Evolutionary conservation across 2,888 invertebrate species (phyloP), one percentile per base, ranked within the genome.

Genomic region (Shargacucullia verbasci): DNA sequence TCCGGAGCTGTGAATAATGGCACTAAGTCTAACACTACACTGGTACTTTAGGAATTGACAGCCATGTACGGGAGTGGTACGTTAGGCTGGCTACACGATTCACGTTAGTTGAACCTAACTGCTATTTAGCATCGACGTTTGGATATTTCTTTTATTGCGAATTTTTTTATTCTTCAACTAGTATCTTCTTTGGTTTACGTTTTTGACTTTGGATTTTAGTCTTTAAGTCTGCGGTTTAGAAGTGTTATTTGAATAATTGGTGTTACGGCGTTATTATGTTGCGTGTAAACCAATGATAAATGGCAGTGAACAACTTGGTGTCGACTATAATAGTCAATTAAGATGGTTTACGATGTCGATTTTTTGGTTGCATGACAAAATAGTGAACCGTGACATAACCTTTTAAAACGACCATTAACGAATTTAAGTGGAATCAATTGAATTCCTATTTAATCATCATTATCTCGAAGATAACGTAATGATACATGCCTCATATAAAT

Each of bases 1-100:
- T 57, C 81, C 78, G 70, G 76, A 74, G 69, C 73, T 57, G 79
- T 78, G 81, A 84, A 86, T 87, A 88, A 87, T 85, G 79, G 63
- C 56, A 27, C 33, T 53, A 48, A 67, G 44, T 47, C 41, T 55
- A 59, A 64, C 64, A 70, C 68, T 54, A 58, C 61, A 44, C 58
- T 34, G 15, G 56, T 66, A 74, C 65, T 56, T 73, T 74, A 71
- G 56, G 71, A 65, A 73, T 62, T 74, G 72, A 65, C 62, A 71
- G 20, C 65, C 66, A 52, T 75, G 53, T 73, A 72, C 48, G 73
- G 74, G 43, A 37, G 44, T 72, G 59, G 61, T 59, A 45, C 31
- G 45, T 65, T 59, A 73, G 63, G 70, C 59, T 38, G 43, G 48
- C 44, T 52, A 59, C 63, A 74, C 43, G 54, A 55, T 10, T 10